phyloP scores from a whole-genome alignment of 2,113 vertebrate genomes.

The Asarcornis scutulata region DNA sequence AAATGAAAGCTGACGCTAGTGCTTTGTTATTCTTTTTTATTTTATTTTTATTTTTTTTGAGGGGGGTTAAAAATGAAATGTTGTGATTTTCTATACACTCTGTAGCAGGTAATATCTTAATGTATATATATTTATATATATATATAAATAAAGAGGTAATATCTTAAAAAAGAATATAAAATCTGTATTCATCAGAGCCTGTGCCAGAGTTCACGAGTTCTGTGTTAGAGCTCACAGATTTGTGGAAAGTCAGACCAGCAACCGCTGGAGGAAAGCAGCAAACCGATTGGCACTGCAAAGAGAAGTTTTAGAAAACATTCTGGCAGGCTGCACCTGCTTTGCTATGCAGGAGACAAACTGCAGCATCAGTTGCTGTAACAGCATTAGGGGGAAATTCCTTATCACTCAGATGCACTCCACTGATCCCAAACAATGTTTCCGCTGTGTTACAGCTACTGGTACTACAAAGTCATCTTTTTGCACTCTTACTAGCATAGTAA shows the following conservation, averaged over 20 bases:
- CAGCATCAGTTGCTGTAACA: background rate
- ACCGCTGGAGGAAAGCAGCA: background rate
- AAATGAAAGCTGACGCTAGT: background rate
- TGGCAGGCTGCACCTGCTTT: background rate
- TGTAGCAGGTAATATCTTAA: background rate
- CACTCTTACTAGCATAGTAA: background rate
- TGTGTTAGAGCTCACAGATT: background rate
- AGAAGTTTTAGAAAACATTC: background rate
- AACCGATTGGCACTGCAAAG: background rate
- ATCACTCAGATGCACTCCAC: background rate
- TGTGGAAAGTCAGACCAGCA: background rate
- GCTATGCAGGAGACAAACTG: background rate
- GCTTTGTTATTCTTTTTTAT: background rate
- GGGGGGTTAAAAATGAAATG: background rate
- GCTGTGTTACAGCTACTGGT: background rate
- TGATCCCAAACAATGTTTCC: background rate
- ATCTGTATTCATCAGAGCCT: background rate
- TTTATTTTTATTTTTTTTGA: too few species aligned
- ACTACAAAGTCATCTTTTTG: slow-evolving; percentile 25
- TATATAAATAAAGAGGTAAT: too few species aligned
- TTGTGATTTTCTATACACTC: background rate
- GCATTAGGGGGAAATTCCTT: slow-evolving; percentile 2
- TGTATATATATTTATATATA: background rate
- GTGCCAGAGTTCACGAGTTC: background rate
- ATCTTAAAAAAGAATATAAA: background rate